Conservation (phyloP, 2,888 invertebrate genomes). For the Lysandra coridon region DNA sequence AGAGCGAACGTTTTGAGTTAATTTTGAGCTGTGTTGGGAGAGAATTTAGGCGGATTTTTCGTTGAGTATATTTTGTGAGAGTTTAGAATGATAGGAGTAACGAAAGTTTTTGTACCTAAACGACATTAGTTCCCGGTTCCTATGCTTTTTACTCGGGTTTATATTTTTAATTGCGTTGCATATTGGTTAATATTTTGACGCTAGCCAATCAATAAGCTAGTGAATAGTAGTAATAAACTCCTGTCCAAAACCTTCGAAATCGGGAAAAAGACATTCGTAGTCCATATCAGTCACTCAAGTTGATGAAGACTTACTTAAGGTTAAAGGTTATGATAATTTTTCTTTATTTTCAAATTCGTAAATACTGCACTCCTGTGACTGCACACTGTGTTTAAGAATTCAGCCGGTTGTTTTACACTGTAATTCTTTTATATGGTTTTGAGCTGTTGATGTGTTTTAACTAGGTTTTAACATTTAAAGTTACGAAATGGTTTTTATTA, state of each 20-base stretch:
- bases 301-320: no score
- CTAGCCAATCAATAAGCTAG: no score
- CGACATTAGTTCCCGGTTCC: neutral
- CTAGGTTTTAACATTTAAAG: neutral
- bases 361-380: no score
- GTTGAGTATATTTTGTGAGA: neutral
- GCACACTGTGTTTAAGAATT: neutral
- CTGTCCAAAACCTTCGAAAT: no score
- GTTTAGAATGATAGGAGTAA: neutral
- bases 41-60: neutral
- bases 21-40: neutral
- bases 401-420: neutral
- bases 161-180: no score
- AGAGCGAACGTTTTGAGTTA: neutral
- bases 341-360: no score
- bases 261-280: no score
- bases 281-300: no score
- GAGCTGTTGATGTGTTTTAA: neutral
- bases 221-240: no score
- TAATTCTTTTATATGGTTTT: neutral
- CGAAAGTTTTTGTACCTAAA: neutral
- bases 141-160: neutral
- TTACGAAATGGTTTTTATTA: neutral
- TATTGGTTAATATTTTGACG: no score
- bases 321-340: no score